These are phyloP conservation scores for Poecile atricapillus DNA, from an alignment of 2,113 vertebrate species.

Conservation along the genomic window DNA sequence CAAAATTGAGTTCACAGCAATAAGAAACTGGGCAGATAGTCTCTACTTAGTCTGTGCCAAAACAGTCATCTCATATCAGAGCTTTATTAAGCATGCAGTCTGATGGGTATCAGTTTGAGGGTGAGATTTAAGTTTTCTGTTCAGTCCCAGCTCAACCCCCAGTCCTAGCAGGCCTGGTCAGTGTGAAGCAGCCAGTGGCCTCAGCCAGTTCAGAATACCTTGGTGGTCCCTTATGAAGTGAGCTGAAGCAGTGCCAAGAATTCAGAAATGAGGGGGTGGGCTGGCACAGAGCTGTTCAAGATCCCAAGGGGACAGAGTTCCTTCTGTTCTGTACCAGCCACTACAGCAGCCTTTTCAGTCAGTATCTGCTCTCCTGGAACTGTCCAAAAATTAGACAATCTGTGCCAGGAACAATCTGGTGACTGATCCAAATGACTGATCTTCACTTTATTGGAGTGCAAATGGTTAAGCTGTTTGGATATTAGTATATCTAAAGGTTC, in stretches of 20 bases:
- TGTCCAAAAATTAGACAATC: not conserved
- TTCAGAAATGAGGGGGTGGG: not conserved
- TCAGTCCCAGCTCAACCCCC: not conserved
- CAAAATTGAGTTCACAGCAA: not conserved
- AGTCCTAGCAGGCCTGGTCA: not conserved
- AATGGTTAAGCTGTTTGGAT: not conserved
- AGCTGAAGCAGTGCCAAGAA: not conserved
- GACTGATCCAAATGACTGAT: not conserved
- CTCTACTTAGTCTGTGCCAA: not conserved
- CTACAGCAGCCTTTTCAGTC: not conserved
- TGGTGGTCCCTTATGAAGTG: not conserved
- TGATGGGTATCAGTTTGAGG: not conserved
- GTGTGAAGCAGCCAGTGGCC: not conserved
- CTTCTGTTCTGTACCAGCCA: not conserved
- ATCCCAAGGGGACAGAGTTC: not conserved
- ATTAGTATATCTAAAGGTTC: not conserved
- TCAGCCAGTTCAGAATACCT: not conserved
- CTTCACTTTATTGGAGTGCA: not conserved
- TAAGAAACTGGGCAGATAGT: not conserved
- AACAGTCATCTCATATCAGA: not conserved
- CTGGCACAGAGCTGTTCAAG: not conserved
- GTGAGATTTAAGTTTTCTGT: not conserved
- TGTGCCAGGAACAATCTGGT: not conserved
- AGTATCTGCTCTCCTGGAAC: not conserved
- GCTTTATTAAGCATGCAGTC: not conserved